Evolutionary conservation across 2,113 vertebrate species (phyloP).

Genomic region (Callipepla squamata): DNA sequence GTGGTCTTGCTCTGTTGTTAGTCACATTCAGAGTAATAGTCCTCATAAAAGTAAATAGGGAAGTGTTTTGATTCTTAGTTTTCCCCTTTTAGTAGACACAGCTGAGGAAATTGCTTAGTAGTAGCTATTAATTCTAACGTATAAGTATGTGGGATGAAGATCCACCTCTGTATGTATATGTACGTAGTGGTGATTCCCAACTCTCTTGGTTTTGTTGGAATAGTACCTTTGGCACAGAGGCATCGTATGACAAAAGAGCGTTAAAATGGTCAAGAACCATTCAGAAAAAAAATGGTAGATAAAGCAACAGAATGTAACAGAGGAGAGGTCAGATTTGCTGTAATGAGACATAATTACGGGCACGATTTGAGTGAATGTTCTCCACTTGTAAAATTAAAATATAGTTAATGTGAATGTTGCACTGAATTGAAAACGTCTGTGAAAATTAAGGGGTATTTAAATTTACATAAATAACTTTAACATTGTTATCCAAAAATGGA

Average conservation of each 20-base stretch:
- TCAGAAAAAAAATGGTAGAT: not conserved
- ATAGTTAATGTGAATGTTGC: not conserved
- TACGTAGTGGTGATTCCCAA: not conserved
- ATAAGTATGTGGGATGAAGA: not conserved
- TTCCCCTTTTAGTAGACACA: not conserved
- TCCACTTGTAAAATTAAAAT: not conserved
- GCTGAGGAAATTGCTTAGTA: not conserved
- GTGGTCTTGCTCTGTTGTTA: not conserved
- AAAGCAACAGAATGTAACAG: not conserved
- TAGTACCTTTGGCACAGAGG: not conserved
- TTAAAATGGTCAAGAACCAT: not conserved
- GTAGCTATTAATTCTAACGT: not conserved
- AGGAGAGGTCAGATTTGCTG: not conserved
- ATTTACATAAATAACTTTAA: not conserved
- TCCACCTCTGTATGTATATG: fast-evolving
- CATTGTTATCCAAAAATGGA: not conserved
- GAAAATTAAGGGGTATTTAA: not conserved
- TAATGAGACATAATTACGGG: not conserved
- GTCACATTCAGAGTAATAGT: not conserved
- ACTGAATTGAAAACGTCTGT: not conserved
- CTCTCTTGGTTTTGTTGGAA: not conserved
- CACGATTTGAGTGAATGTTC: not conserved
- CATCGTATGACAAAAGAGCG: not conserved
- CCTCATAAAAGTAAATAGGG: not conserved
- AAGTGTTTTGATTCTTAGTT: not conserved